phyloP scores from a whole-genome alignment of 2,797 vertebrate species.

The Adrianichthys oophorus region DNA sequence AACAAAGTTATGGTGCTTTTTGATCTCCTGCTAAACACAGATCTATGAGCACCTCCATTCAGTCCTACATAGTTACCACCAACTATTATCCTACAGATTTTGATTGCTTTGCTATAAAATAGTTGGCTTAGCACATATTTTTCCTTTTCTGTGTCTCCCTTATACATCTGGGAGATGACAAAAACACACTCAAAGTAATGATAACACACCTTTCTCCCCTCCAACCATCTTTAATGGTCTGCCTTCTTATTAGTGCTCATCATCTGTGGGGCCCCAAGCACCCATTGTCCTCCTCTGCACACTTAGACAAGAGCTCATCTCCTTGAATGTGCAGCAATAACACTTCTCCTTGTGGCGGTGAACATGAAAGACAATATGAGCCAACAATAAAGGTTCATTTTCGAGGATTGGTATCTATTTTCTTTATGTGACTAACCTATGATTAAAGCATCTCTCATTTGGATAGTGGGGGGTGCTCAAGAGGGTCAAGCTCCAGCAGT shows the following conservation, averaged over 20 bases:
- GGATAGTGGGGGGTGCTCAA: constrained; percentile 41
- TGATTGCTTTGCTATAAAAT: constrained; percentile 16
- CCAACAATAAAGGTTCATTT: constrained; percentile 20
- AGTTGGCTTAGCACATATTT: constrained; percentile 1
- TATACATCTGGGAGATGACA: constrained; percentile 2
- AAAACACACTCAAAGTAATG: constrained; percentile 7
- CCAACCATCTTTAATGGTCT: constrained; percentile 41
- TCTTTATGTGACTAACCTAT: constrained; percentile 19
- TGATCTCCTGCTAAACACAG: constrained; percentile 34
- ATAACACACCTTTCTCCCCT: constrained; percentile 13
- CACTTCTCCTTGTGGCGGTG: constrained; percentile 29
- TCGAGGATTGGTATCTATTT: constrained; percentile 16
- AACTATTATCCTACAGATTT: constrained; percentile 23
- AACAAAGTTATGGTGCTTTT: constrained; percentile 35
- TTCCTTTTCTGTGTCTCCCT: neutral
- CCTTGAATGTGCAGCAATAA: constrained; percentile 44
- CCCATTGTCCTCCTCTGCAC: constrained; percentile 38
- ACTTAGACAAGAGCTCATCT: constrained; percentile 44
- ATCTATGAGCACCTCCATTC: constrained; percentile 26
- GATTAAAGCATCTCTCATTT: neutral
- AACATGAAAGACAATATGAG: constrained; percentile 14
- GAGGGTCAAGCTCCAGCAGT: constrained; percentile 15
- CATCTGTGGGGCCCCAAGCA: constrained; percentile 33
- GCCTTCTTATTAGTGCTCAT: constrained; percentile 48
- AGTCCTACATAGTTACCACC: constrained; percentile 1